These are phyloP conservation scores for Ophiodon elongatus DNA, from an alignment of 2,113 vertebrate species.

Conservation along the genomic window DNA sequence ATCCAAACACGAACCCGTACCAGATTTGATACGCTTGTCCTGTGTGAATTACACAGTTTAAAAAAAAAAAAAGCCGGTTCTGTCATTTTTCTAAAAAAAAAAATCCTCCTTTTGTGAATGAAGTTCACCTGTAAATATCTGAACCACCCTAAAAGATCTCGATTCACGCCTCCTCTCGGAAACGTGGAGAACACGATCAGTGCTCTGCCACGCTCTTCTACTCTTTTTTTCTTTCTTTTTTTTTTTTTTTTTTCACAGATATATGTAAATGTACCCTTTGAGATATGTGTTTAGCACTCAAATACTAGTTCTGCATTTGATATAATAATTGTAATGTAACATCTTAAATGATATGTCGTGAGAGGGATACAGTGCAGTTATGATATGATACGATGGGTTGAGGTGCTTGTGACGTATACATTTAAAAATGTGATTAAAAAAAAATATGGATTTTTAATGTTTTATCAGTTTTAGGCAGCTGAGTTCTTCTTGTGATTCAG, in stretches of 20 bases:
- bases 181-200: conserved; percentile 52
- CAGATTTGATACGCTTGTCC: conserved; percentile 28
- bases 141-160: conserved; percentile 31
- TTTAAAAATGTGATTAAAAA: conserved; percentile 65
- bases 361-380: conserved; percentile 73
- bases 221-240: background rate
- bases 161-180: conserved; percentile 13
- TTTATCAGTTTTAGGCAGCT: conserved; percentile 75
- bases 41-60: conserved; percentile 14
- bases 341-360: conserved; percentile 71
- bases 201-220: conserved; percentile 65
- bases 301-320: conserved; percentile 80
- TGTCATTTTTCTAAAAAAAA: conserved; percentile 36
- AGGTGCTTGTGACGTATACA: conserved; percentile 76
- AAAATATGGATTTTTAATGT: conserved; percentile 64
- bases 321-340: conserved; percentile 78
- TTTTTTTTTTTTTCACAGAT: conserved; percentile 53
- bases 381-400: conserved; percentile 63
- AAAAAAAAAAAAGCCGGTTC: background rate
- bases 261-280: conserved; percentile 77
- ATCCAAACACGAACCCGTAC: conserved; percentile 16
- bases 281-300: conserved; percentile 78
- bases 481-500: conserved; percentile 73
- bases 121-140: conserved; percentile 76
- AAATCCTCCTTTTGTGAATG: conserved; percentile 30